Evolutionary conservation across 2,797 vertebrate genomes (phyloP), one percentile per base, ranked within the genome.

Genomic region (Coilia nasus): DNA sequence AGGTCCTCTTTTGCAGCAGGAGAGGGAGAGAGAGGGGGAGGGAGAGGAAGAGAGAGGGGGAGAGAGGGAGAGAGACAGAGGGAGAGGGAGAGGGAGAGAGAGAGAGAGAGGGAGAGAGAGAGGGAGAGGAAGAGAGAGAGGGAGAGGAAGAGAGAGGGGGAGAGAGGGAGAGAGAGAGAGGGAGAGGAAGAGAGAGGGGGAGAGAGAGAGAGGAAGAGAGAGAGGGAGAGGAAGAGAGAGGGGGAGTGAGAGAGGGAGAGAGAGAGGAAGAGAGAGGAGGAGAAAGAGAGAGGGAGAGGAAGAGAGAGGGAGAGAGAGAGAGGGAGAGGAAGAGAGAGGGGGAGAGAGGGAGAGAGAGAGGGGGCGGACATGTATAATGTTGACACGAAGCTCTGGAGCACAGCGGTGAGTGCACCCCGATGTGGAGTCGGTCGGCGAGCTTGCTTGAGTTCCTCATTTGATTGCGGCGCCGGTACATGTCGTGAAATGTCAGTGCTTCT

Each of bases 401-500:
- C 59, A 60, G 59, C 25, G 75, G 60, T n/a, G 54, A 57, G 75
- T 21, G 71, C 6, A 35, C 83, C 10, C 50, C 50, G 56, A 46
- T 46, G 84, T 44, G 15, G 71, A 78, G 71, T 35, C 31, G 35
- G 71, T 35, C 31, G 35, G 82, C 85, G 81, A 81, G 67, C 89
- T 87, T 91, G 91, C 88, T 85, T 85, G 83, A 92, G 85, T 88
- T 89, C 89, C 87, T 85, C 25, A 41, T 92, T 90, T 90, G 87
- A 88, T 91, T 91, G 88, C 87, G 88, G 71, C 82, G 86, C 88
- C 89, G 89, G 84, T 85, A 87, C 86, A 90, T 85, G 81, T 75
- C 88, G 84, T 87, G 83, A 93, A 93, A 92, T 91, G 90, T 92
- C 92, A 93, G 89, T 92, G 87, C 78, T 82, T 87, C 89, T 85